These are phyloP conservation scores for Andrena bucephala DNA, from an alignment of 2,888 invertebrate genomes.

Conservation along the genomic window DNA sequence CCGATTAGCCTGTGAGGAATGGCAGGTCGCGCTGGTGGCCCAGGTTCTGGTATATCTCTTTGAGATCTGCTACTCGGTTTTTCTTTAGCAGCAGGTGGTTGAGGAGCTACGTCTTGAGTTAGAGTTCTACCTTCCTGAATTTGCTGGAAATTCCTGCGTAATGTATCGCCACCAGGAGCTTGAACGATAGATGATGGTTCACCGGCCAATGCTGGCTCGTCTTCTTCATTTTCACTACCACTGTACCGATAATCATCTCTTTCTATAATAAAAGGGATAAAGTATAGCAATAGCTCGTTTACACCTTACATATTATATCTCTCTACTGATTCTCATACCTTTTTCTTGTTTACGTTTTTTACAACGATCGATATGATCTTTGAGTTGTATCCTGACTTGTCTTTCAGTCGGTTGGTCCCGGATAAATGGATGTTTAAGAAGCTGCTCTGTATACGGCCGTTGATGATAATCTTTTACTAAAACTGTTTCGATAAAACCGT, in stretches of 20 bases:
- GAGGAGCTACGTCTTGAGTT: constrained; percentile 86
- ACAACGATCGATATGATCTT: constrained; percentile 99
- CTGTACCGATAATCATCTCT: constrained; percentile 90
- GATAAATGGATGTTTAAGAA: constrained; percentile 98
- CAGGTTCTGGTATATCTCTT: constrained; percentile 90
- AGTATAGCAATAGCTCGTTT: neutral
- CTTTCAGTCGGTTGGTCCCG: constrained; percentile 99
- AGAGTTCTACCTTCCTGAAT: constrained; percentile 94
- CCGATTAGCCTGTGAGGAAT: constrained; percentile 95
- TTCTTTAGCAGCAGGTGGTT: constrained; percentile 78
- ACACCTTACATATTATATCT: neutral
- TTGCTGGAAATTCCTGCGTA: constrained; percentile 98
- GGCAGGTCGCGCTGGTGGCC: constrained; percentile 94
- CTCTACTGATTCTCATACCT: constrained; percentile 78
- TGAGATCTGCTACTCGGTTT: constrained; percentile 80
- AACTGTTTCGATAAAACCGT: constrained; percentile 99
- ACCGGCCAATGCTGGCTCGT: constrained; percentile 95
- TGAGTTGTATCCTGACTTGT: constrained; percentile 98
- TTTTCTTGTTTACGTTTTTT: constrained; percentile 97
- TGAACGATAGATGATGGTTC: constrained; percentile 98
- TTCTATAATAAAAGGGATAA: constrained; percentile 76
- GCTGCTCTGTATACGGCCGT: constrained; percentile 98
- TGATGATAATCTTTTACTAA: constrained; percentile 99
- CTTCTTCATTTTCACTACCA: constrained; percentile 98
- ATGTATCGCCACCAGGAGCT: constrained; percentile 95